Evolutionary conservation across 2,113 vertebrate species (phyloP).

Genomic region (Chionodraco myersi): DNA sequence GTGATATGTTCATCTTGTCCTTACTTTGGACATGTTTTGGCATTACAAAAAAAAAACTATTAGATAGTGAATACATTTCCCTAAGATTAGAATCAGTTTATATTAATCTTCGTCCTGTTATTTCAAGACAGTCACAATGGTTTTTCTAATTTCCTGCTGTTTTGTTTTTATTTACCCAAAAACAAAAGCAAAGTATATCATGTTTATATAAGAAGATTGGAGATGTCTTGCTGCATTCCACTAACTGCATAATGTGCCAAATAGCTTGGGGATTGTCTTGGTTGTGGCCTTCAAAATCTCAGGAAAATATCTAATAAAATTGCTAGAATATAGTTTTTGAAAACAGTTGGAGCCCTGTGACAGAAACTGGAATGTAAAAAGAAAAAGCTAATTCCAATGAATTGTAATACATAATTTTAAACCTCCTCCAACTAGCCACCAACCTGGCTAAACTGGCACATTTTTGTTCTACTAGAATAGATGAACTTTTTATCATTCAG

Average conservation of each 20-base stretch:
- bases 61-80: constrained; percentile 5
- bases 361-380: not conserved
- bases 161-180: constrained; percentile 33
- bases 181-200: not conserved
- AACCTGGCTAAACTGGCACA: not conserved
- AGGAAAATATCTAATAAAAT: not conserved
- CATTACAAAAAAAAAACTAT: not conserved
- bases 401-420: not conserved
- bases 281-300: not conserved
- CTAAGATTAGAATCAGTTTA: constrained; percentile 2
- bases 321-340: not conserved
- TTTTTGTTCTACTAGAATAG: not conserved
- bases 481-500: not conserved
- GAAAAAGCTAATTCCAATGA: not conserved
- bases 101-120: constrained; percentile 4
- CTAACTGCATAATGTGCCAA: not conserved
- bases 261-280: not conserved
- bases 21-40: constrained; percentile 23
- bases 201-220: constrained; percentile 16
- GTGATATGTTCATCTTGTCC: constrained; percentile 19
- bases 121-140: not conserved
- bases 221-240: not conserved
- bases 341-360: not conserved
- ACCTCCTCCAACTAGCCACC: not conserved
- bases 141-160: constrained; percentile 27